Evolutionary conservation across 2,888 invertebrate genomes (phyloP).

Genomic region (Cynaeus angustus): DNA sequence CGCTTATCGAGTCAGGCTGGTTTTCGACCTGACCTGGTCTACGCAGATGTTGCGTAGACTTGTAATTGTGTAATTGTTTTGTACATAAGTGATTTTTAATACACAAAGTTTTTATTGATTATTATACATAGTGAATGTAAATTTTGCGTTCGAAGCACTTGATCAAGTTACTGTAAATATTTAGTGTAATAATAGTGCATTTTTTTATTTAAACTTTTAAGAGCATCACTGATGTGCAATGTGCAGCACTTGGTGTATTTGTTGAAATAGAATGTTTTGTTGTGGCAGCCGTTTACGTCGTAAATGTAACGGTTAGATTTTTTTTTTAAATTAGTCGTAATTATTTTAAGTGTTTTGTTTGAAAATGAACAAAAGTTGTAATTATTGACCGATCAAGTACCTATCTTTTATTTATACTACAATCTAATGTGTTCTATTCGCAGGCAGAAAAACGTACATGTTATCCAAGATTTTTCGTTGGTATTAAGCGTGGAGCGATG

Average conservation of each 20-base stretch:
- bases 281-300: slow-evolving; percentile 4
- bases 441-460: neutral
- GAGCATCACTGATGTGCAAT: slow-evolving; percentile 56
- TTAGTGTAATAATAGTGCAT: slow-evolving; percentile 58
- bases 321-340: slow-evolving; percentile 20
- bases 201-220: slow-evolving; percentile 48
- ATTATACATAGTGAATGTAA: slow-evolving; percentile 63
- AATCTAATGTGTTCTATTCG: slow-evolving; percentile 54
- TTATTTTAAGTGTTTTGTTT: slow-evolving; percentile 26
- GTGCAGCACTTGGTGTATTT: slow-evolving; percentile 49
- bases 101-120: slow-evolving; percentile 62
- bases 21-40: slow-evolving; percentile 54
- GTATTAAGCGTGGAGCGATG: slow-evolving; percentile 28
- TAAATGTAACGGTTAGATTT: slow-evolving; percentile 13
- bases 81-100: slow-evolving; percentile 71
- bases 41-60: slow-evolving; percentile 53
- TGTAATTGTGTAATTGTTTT: slow-evolving; percentile 68
- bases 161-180: slow-evolving; percentile 64
- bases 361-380: slow-evolving; percentile 8
- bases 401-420: slow-evolving; percentile 54
- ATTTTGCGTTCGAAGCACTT: slow-evolving; percentile 59
- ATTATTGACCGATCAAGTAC: slow-evolving; percentile 20
- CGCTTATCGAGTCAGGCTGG: slow-evolving; percentile 64
- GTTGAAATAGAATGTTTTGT: slow-evolving; percentile 42
- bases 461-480: slow-evolving; percentile 16